These are phyloP conservation scores for Dugesia japonica DNA, from an alignment of 2,888 invertebrate species.

Conservation along the genomic window DNA sequence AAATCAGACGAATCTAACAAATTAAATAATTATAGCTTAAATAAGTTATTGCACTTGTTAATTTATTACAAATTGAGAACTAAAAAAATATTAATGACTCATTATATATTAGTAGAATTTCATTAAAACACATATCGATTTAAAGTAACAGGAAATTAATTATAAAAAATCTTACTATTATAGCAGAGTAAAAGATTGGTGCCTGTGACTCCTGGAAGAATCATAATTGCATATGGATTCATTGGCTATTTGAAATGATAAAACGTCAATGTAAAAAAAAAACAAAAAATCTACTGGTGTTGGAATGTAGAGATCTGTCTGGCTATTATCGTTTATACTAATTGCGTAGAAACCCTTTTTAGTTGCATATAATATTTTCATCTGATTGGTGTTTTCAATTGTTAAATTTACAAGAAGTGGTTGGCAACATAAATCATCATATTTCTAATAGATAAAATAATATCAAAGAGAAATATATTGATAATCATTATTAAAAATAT, in stretches of 20 bases:
- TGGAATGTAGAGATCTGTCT: background rate
- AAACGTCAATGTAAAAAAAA: background rate
- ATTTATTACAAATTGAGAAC: too few species aligned
- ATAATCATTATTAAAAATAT: too few species aligned
- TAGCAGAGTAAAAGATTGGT: background rate
- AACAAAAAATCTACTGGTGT: background rate
- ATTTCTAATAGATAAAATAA: background rate
- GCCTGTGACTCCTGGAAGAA: background rate
- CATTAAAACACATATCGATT: too few species aligned
- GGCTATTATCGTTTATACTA: background rate
- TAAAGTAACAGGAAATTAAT: too few species aligned
- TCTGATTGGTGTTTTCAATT: background rate
- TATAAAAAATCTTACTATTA: background rate
- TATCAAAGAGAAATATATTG: too few species aligned
- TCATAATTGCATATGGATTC: constrained; percentile 15
- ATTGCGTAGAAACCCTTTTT: constrained; percentile 8
- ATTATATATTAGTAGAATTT: too few species aligned
- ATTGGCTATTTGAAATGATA: background rate
- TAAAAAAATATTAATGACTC: too few species aligned
- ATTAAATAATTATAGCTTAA: too few species aligned
- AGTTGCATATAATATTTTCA: constrained; percentile 2
- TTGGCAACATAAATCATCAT: constrained; percentile 1
- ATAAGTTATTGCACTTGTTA: too few species aligned
- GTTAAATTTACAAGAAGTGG: background rate
- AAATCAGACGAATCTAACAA: too few species aligned